Conservation (phyloP, 2,888 invertebrate species). For the Caenorhabditis japonica region DNA sequence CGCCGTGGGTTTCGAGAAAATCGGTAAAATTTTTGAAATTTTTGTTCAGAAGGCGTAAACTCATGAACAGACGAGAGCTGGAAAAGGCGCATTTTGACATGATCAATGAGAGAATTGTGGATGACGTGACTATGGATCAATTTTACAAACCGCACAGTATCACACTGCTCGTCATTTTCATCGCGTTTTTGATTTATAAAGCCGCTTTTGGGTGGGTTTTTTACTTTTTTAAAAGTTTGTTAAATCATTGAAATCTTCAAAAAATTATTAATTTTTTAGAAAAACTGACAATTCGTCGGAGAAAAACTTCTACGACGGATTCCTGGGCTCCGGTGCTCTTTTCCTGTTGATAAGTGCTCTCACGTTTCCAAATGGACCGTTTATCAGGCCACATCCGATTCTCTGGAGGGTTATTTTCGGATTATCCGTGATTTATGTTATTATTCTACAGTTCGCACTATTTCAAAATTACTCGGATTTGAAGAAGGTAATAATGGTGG, state of each 20-base stretch:
- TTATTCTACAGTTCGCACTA: slow-evolving; percentile 84
- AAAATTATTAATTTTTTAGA: slow-evolving; percentile 80
- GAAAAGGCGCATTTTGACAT: slow-evolving; percentile 71
- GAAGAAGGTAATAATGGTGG: too few relatives aligned
- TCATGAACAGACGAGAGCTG: slow-evolving; percentile 51
- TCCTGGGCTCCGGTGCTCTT: slow-evolving; percentile 93
- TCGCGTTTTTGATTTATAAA: slow-evolving; percentile 89
- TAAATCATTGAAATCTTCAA: background rate
- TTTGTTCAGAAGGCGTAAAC: slow-evolving; percentile 22
- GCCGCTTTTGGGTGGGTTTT: slow-evolving; percentile 91
- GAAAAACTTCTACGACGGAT: slow-evolving; percentile 90
- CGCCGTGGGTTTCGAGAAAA: slow-evolving; percentile 18
- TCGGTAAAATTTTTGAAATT: background rate
- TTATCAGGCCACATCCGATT: slow-evolving; percentile 96
- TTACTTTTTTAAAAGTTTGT: slow-evolving; percentile 75
- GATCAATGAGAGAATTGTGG: slow-evolving; percentile 89
- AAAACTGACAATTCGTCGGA: slow-evolving; percentile 88
- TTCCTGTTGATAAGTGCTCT: slow-evolving; percentile 94
- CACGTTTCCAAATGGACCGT: slow-evolving; percentile 97
- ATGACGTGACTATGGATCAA: slow-evolving; percentile 95
- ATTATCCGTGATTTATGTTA: slow-evolving; percentile 80
- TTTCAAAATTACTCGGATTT: slow-evolving; percentile 96
- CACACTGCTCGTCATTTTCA: slow-evolving; percentile 88
- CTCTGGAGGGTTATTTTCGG: slow-evolving; percentile 95
- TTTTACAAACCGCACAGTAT: slow-evolving; percentile 98